Base-by-base conservation (phyloP, 30 jellyfish, hydroid and myxozoan species). In the Hydra vulgaris region DNA sequence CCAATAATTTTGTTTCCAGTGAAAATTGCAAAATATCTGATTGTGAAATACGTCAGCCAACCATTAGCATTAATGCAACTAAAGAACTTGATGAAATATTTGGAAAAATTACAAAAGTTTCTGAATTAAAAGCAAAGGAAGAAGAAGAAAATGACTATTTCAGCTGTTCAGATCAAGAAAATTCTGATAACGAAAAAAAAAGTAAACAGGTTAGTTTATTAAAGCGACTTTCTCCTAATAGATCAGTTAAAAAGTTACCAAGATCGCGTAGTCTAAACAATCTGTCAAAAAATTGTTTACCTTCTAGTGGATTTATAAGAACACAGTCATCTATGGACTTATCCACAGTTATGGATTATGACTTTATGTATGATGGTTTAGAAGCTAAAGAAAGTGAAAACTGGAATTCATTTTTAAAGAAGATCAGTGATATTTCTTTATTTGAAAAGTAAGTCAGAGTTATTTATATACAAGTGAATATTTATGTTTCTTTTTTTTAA, bases 361-460 rank as follows among this genome's bases (percentile, higher is more conserved):
- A 80, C 21, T 82, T 21, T 18, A n/a, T 15, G 23, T 27, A 66
- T 16, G 83, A 80, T 23, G 87, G 70, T n/a, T 67, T 18, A 23
- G 87, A 80, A 22, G 87, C 27, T 21, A 21, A 69, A 16, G 70
- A 66, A 22, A 78, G 78, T 61, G 97, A 89, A 19, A 92, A 79
- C 77, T 90, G 95, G 95, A 88, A 79, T 79, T 21, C 88, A 53
- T 87, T 79, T 61, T 61, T 90, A 83, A 90, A 85, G 23, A 74
- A 94, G 66, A 80, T 90, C 74, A 84, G 87, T 27, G 95, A 95
- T 1, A 82, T 76, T 15, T 21, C 95, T 1, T 25, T 90, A 27
- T 85, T 90, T 86, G 95, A 89, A 66, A 95, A 95, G 97, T 90
- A 74, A 72, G 94, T 73, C 18, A 15, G 8, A 18, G 16, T 18